Percentiles rank a stretch among this genome's conserved stretches.
Evolutionary conservation across 2,797 vertebrate species (phyloP).

Genomic region (Enteromius unitaeniatus): DNA sequence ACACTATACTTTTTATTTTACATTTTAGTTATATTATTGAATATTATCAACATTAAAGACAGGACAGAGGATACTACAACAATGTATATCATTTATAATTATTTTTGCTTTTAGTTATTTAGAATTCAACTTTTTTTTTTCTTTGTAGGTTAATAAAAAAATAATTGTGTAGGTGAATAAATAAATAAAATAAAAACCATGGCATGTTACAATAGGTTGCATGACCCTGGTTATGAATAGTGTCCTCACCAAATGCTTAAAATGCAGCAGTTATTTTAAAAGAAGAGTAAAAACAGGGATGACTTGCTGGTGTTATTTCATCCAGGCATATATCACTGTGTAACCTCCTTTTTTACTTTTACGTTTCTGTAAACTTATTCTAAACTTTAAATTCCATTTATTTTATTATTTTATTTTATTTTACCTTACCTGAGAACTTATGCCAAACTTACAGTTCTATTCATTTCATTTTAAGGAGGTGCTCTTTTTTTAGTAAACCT

Average conservation of each 20-base stretch:
- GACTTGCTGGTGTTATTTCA: constrained; percentile 47
- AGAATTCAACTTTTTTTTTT: neutral
- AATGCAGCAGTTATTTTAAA: constrained; percentile 48
- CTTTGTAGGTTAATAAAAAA: neutral
- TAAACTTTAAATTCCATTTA: neutral
- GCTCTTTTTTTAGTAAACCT: neutral
- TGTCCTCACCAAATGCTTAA: constrained; percentile 38
- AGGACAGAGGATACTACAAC: neutral
- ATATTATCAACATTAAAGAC: neutral
- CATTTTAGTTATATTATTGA: neutral
- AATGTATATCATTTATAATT: neutral
- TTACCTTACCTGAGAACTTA: neutral
- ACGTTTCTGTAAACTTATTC: neutral
- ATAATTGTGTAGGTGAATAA: neutral
- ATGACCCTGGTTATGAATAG: constrained; percentile 70
- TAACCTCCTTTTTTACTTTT: neutral
- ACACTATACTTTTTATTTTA: neutral
- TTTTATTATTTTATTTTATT: neutral
- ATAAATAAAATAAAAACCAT: no score
- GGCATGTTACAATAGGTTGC: constrained; percentile 71
- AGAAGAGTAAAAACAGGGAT: constrained; percentile 60
- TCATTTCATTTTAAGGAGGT: neutral
- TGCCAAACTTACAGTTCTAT: no score
- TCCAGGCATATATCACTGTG: neutral
- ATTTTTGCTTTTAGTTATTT: neutral